Evolutionary conservation across 2,888 invertebrate genomes (phyloP), one percentile per base, ranked within the genome.

Genomic region (Adelphocoris suturalis): DNA sequence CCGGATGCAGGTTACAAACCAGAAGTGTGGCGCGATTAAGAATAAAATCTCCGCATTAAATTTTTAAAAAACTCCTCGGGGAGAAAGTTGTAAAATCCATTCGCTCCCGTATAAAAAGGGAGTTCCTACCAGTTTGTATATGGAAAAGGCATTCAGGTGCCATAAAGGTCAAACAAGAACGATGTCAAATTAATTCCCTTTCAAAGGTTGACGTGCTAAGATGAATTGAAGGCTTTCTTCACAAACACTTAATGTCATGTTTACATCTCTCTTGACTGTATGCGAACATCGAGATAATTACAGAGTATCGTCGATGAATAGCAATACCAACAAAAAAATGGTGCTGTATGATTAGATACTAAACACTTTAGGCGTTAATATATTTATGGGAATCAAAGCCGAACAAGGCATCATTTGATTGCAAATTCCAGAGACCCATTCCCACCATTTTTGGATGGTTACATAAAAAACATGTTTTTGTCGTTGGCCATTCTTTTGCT

Each of bases 101-200:
- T 23, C 68, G 19, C 27, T 68, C 68, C 68, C 68, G 68, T 68
- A 68, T 23, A 23, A 23, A 19, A 68, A 37, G 7, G 37, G 27
- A 2, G 9, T 1, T 23, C 0, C 68, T 23, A 23, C 68, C 68
- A 68, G 68, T 68, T 68, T 68, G 68, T 68, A 68, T 27, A 68
- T 68, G 68, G 23, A 23, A 23, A 68, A 68, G 68, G 68, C 68
- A 23, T 9, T 23, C 68, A 68, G 12, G 0, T 13, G 68, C 23
- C 23, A 68, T 27, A 23, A 68, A 68, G 68, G 68, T 68, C 68
- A 68, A 68, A 23, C 68, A 23, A 19, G 68, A 68, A 68, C 27
- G 68, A 68, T 23, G 23, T 7, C 23, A 23, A 68, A 68, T 68
- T 68, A 23, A 68, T 68, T 68, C 23, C 11, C 27, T 23, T 11